phyloP scores from a whole-genome alignment of 2,888 invertebrate species.

The Drosophila neutralis region DNA sequence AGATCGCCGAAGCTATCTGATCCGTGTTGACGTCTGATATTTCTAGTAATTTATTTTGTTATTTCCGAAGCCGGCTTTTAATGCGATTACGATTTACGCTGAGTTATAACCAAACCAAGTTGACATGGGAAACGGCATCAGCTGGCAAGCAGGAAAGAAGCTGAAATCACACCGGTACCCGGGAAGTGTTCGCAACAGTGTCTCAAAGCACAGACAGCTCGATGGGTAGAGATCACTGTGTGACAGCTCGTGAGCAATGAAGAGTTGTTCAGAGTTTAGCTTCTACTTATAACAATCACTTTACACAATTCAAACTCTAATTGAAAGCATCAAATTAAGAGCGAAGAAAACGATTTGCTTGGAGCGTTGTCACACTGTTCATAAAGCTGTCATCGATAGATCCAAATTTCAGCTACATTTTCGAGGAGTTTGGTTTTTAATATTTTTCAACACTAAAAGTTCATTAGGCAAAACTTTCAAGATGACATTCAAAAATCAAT shows the following conservation, averaged over 20 bases:
- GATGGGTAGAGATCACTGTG: neutral
- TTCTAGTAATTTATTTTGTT: conserved; percentile 44
- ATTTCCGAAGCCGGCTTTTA: conserved; percentile 38
- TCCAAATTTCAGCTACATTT: neutral
- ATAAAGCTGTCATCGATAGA: neutral
- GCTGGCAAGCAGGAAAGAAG: conserved; percentile 5
- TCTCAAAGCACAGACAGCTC: neutral
- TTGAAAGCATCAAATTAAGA: neutral
- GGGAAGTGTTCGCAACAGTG: conserved; percentile 7
- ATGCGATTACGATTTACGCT: conserved; percentile 67
- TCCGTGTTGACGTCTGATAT: conserved; percentile 63
- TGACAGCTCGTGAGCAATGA: neutral
- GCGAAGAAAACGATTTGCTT: neutral
- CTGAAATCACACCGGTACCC: conserved; percentile 10
- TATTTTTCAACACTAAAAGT: neutral
- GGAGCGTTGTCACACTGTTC: neutral
- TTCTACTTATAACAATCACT: neutral
- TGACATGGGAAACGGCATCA: conserved; percentile 61
- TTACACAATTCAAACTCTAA: neutral
- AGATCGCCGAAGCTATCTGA: conserved; percentile 32
- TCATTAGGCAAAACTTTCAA: neutral
- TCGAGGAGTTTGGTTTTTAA: neutral
- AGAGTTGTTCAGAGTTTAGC: neutral
- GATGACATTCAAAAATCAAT: neutral
- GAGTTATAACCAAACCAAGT: conserved; percentile 42